Evolutionary conservation across 2,888 invertebrate genomes (phyloP).

Genomic region (Tetranychus piercei): DNA sequence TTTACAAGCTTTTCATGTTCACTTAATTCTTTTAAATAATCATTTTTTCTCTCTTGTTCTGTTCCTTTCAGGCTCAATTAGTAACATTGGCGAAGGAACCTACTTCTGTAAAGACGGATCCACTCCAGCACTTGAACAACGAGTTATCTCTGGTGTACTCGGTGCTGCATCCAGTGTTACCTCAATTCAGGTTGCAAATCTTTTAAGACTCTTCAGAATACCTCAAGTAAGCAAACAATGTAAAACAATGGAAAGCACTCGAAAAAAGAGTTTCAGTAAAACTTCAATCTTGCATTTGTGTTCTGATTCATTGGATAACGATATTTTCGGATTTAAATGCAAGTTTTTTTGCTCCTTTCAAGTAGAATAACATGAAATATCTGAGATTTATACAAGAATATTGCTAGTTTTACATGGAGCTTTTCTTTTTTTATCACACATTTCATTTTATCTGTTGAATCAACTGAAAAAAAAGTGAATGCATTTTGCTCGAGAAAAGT

Average conservation of each 20-base stretch:
- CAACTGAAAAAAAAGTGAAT: not conserved
- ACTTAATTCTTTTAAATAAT: not conserved
- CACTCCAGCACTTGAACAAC: slow-evolving; percentile 51
- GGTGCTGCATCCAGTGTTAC: slow-evolving; percentile 82
- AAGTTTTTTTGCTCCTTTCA: not conserved
- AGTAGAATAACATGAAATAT: not conserved
- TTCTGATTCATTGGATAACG: not conserved
- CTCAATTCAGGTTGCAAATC: slow-evolving; percentile 84
- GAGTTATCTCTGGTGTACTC: slow-evolving; percentile 69
- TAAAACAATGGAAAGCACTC: not conserved
- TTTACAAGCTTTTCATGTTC: no score
- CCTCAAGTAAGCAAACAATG: slow-evolving; percentile 42
- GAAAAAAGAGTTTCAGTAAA: not conserved
- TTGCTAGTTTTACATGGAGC: no score
- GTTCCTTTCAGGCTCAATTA: slow-evolving; percentile 59
- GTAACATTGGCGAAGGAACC: slow-evolving; percentile 61
- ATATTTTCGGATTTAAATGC: not conserved
- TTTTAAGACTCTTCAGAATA: slow-evolving; percentile 72
- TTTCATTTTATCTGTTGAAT: not conserved
- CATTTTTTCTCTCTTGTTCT: not conserved
- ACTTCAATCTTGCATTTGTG: not conserved
- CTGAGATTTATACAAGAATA: not conserved
- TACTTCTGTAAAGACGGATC: slow-evolving; percentile 44
- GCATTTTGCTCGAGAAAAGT: not conserved
- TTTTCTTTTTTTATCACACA: not conserved